Evolutionary conservation across 2,113 vertebrate species (phyloP).

Genomic region (Athene cunicularia): DNA sequence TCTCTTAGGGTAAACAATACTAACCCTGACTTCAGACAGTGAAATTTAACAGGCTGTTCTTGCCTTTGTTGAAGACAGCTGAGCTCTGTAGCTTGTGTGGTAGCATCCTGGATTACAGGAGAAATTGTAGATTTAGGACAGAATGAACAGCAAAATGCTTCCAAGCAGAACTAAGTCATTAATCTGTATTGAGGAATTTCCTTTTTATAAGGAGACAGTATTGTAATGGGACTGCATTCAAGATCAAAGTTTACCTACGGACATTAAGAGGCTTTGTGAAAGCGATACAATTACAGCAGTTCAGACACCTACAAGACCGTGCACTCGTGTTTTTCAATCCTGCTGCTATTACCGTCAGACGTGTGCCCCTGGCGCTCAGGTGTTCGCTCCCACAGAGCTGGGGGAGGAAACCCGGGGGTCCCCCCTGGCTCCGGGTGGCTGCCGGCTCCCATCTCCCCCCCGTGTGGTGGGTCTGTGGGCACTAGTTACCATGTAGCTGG

Average conservation of each 20-base stretch:
- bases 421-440: fast-evolving
- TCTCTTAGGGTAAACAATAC: neutral
- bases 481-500: fast-evolving
- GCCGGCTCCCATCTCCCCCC: fast-evolving
- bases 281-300: neutral
- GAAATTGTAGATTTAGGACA: neutral
- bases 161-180: conserved; percentile 34
- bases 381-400: fast-evolving
- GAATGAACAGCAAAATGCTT: neutral
- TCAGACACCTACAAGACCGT: neutral
- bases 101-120: neutral
- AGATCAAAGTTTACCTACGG: neutral
- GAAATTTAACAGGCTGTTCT: neutral
- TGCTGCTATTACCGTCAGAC: fast-evolving
- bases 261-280: neutral
- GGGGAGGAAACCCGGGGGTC: fast-evolving
- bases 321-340: neutral
- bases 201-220: neutral
- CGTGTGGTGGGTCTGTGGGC: fast-evolving
- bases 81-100: neutral
- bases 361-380: fast-evolving
- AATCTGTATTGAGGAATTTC: neutral
- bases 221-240: neutral
- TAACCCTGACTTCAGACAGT: neutral
- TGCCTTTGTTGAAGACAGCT: neutral